phyloP scores from a whole-genome alignment of 1,140 invertebrate species.

The Adoxophyes honmai region DNA sequence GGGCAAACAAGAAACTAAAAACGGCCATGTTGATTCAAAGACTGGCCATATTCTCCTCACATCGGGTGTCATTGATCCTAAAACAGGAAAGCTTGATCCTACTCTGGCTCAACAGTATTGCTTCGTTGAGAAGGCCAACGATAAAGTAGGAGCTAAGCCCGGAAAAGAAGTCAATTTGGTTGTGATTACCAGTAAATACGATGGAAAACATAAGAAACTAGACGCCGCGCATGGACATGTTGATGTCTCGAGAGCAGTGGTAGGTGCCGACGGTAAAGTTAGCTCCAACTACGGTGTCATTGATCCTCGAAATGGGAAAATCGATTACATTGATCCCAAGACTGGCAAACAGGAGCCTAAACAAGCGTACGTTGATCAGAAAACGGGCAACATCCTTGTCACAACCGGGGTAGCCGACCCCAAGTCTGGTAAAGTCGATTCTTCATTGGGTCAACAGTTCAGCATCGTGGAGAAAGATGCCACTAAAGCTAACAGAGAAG shows the following conservation, averaged over 20 bases:
- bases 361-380: slow-evolving; percentile 77
- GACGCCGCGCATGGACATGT: slow-evolving; percentile 78
- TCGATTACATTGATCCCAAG: slow-evolving; percentile 77
- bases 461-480: slow-evolving; percentile 78
- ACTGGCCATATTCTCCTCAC: slow-evolving; percentile 77
- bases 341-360: slow-evolving; percentile 77
- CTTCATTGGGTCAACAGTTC: slow-evolving; percentile 75
- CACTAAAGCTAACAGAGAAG: slow-evolving; percentile 76
- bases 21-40: slow-evolving; percentile 77
- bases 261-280: slow-evolving; percentile 76
- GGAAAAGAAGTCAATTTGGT: slow-evolving; percentile 75
- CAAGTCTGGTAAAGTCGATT: slow-evolving; percentile 77
- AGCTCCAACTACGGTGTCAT: slow-evolving; percentile 78
- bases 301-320: slow-evolving; percentile 75
- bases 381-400: slow-evolving; percentile 78
- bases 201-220: slow-evolving; percentile 78
- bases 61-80: slow-evolving; percentile 76
- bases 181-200: slow-evolving; percentile 79
- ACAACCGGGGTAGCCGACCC: slow-evolving; percentile 76
- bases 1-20: slow-evolving; percentile 77
- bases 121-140: slow-evolving; percentile 59
- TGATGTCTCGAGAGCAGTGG: slow-evolving; percentile 77
- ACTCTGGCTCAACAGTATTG: slow-evolving; percentile 78
- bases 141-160: slow-evolving; percentile 60
- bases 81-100: slow-evolving; percentile 76